Evolutionary conservation across 2,797 vertebrate species (phyloP).

Genomic region (Anomalospiza imberbis): DNA sequence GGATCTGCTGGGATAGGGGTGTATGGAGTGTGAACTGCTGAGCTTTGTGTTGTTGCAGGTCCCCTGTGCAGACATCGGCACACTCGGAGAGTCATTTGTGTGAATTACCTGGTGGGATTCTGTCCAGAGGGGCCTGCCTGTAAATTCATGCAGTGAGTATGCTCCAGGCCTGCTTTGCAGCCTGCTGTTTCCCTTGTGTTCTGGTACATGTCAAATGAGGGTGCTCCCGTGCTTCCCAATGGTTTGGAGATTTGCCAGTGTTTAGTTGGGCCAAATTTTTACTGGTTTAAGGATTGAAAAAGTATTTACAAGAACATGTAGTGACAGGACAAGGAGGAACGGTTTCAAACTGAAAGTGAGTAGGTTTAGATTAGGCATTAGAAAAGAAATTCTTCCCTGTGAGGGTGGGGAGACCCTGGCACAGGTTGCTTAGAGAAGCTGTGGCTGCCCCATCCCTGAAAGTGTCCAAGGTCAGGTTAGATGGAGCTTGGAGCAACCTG

Average conservation of each 20-base stretch:
- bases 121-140: conserved; percentile 95
- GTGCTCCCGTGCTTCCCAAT: neutral
- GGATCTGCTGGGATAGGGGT: rapidly evolving
- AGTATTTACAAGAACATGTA: neutral
- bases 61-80: conserved; percentile 96
- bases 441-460: neutral
- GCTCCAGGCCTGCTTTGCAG: neutral
- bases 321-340: neutral
- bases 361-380: neutral
- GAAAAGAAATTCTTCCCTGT: neutral
- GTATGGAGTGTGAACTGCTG: neutral
- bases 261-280: neutral
- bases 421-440: neutral
- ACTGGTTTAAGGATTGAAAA: neutral
- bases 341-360: neutral
- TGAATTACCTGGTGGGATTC: conserved; percentile 97
- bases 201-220: neutral
- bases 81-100: conserved; percentile 95
- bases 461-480: neutral
- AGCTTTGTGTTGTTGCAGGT: conserved; percentile 77
- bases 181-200: neutral
- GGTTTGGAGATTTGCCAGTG: neutral
- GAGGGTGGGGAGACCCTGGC: neutral
- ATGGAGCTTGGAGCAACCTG: neutral
- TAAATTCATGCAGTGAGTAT: conserved; percentile 99